These are phyloP conservation scores for Cephalopholis sonnerati DNA, from an alignment of 2,113 vertebrate species.

Conservation along the genomic window DNA sequence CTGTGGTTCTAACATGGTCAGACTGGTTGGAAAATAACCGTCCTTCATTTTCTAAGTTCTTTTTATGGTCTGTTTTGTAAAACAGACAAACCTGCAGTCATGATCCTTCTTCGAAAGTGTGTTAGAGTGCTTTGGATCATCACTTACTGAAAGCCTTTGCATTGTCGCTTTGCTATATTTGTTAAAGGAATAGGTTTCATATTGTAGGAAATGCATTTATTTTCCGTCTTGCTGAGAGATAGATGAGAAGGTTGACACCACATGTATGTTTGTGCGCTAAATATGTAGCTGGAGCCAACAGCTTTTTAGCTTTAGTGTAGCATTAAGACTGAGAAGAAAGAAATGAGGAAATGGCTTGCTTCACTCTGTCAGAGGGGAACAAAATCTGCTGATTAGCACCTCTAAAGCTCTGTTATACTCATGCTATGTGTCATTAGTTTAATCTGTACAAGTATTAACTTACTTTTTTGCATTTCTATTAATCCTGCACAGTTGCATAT, in stretches of 20 bases:
- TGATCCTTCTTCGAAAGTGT: constrained; percentile 14
- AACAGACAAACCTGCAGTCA: constrained; percentile 32
- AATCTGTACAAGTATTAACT: neutral
- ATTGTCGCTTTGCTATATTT: constrained; percentile 24
- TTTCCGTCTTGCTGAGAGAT: neutral
- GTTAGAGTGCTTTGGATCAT: neutral
- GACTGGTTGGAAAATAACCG: constrained; percentile 35
- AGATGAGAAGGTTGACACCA: neutral
- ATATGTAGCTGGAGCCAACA: neutral
- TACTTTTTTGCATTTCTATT: too few relatives aligned
- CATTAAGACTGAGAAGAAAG: neutral
- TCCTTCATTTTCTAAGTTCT: constrained; percentile 31
- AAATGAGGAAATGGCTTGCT: neutral
- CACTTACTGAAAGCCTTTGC: neutral
- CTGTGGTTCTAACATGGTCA: constrained; percentile 40
- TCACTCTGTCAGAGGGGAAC: neutral
- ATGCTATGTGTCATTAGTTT: neutral
- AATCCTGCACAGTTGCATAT: too few relatives aligned
- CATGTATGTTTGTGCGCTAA: neutral
- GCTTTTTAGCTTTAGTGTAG: neutral
- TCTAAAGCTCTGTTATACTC: neutral
- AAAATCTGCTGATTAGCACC: neutral
- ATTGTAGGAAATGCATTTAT: constrained; percentile 2
- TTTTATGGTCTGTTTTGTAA: constrained; percentile 23
- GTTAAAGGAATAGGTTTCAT: constrained; percentile 32